These are phyloP conservation scores for Etheostoma nigrum DNA, from an alignment of 2,797 vertebrate genomes.

Conservation along the genomic window DNA sequence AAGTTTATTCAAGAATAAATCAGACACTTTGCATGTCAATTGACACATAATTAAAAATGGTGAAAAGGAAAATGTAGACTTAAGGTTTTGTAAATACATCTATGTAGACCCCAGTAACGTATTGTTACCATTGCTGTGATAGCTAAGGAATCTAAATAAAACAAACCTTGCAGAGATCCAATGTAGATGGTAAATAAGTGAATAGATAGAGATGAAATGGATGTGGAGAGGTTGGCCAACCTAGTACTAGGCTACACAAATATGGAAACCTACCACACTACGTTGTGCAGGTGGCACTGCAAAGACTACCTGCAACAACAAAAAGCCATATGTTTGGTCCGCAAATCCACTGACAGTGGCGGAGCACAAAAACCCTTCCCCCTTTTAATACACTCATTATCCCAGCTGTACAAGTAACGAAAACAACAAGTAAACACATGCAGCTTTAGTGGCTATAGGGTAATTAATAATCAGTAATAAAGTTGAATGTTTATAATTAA, in stretches of 20 bases:
- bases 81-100: neutral
- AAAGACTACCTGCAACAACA: neutral
- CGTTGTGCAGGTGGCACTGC: neutral
- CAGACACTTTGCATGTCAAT: neutral
- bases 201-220: neutral
- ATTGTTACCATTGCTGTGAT: neutral
- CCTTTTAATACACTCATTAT: neutral
- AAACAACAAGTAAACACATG: slow-evolving; percentile 8
- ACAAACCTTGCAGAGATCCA: neutral
- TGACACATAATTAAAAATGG: neutral
- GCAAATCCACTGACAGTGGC: neutral
- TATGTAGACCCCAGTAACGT: neutral
- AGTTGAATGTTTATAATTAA: neutral
- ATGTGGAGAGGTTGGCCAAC: neutral
- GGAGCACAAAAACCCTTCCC: neutral
- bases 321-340: neutral
- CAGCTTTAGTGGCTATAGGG: neutral
- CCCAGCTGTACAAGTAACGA: neutral
- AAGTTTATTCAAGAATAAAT: slow-evolving; percentile 19
- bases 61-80: neutral
- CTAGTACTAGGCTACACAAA: neutral
- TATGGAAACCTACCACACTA: neutral
- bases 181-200: neutral
- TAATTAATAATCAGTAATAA: neutral
- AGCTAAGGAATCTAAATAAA: neutral